Percentiles rank a stretch among this genome's conserved stretches.
Evolutionary conservation across 1,140 invertebrate species (phyloP).

Genomic region (Batillaria attramentaria): DNA sequence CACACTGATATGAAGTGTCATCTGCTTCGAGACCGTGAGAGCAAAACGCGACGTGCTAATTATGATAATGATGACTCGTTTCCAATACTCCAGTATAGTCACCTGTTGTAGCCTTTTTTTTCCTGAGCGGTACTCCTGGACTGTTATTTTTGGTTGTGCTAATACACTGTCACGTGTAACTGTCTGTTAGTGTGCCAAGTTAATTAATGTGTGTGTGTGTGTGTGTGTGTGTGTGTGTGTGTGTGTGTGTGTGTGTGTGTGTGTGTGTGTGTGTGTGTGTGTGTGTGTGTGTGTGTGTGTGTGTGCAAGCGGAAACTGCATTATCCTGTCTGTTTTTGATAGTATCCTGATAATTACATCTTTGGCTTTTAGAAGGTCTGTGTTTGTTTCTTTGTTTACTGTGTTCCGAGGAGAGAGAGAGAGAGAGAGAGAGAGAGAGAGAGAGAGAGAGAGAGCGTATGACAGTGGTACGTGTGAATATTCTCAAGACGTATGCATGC

Average conservation of each 20-base stretch:
- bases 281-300: conserved; percentile 6
- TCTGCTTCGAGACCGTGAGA: too few species aligned
- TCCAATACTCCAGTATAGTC: neutral
- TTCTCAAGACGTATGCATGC: too few species aligned
- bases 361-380: neutral
- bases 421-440: neutral
- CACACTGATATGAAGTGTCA: too few species aligned
- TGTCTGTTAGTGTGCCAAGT: neutral
- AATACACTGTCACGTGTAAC: too few species aligned
- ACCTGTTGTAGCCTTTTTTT: neutral
- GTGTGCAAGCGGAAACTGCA: neutral
- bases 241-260: neutral
- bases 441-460: neutral
- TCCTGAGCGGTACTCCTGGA: neutral
- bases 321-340: neutral
- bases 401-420: neutral
- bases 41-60: too few species aligned
- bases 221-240: neutral
- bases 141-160: too few species aligned
- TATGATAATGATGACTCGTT: too few species aligned
- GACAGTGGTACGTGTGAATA: neutral
- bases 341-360: too few species aligned
- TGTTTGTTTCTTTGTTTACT: neutral
- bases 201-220: neutral
- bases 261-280: neutral